Evolutionary conservation across 2,888 invertebrate species (phyloP), one percentile per base, ranked within the genome.

Genomic region (Acanthopleura granulata): DNA sequence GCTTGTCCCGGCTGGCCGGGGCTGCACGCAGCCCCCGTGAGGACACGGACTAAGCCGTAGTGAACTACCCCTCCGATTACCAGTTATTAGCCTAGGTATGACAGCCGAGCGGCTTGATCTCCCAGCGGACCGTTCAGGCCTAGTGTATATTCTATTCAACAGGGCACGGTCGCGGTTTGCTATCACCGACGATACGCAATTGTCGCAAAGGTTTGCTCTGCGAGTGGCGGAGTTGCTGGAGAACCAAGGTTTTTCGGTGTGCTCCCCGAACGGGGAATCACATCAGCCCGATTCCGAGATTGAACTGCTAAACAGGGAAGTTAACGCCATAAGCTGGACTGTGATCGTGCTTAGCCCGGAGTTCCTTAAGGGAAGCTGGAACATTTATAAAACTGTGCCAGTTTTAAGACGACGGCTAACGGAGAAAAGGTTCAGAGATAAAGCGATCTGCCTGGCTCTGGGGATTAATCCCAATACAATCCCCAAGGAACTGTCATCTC

Each of bases 131-230:
- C 40, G 40, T 3, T 9, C 3, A 40, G 40, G 40, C 40, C 22
- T 57, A 57, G 57, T 57, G 6, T 57, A 66, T 14, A 22, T 66
- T 27, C 25, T 66, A 66, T 66, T 12, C 66, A 66, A 66, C 66
- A 66, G 25, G 14, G 66, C 66, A 16, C 18, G 66, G 29, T 66
- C 66, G 3, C 16, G 22, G 66, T 27, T 66, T 27, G 18, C 66
- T 16, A 66, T 66, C 14, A 66, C 66, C 4, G 66, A 66, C 22
- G 66, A 66, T 14, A 66, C 66, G 16, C 22, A 66, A 14, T 25
- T 66, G 16, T 66, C 66, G 16, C 27, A 27, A 27, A 18, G 25
- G 16, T 15, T 66, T 6, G 66, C 66, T 3, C 27, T 27, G 25
- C 66, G 25, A 22, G 66, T 27, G 16, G 16, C 66, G 16, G 22